Conservation (phyloP, 1,140 invertebrate species). For the Chlorops oryzae region DNA sequence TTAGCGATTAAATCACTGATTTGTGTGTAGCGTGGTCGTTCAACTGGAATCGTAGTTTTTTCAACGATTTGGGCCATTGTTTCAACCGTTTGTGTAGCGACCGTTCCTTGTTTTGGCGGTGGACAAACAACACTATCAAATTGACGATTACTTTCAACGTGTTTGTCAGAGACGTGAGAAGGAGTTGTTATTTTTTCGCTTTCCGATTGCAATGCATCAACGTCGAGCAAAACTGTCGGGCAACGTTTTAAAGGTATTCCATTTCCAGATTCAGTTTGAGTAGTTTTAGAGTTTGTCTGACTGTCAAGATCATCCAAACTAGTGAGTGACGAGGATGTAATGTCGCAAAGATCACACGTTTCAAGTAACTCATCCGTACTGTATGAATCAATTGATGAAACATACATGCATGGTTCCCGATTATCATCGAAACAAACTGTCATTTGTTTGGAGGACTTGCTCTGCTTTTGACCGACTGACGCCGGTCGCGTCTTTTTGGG, state of each 20-base stretch:
- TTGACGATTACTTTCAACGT: slow-evolving; percentile 33
- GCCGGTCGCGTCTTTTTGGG: too few species aligned
- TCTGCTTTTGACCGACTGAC: too few species aligned
- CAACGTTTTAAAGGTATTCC: slow-evolving; percentile 22
- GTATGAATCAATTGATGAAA: background rate
- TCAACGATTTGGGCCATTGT: too few species aligned
- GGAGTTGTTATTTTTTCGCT: slow-evolving; percentile 12
- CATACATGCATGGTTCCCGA: too few species aligned
- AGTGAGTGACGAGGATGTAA: slow-evolving; percentile 7
- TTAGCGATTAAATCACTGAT: slow-evolving; percentile 28
- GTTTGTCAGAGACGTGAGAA: slow-evolving; percentile 31
- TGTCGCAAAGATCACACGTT: background rate
- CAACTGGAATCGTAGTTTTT: background rate
- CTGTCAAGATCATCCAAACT: slow-evolving; percentile 3
- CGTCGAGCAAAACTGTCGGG: slow-evolving; percentile 30
- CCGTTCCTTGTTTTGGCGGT: background rate
- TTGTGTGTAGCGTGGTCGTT: slow-evolving; percentile 26
- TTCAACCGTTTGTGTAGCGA: too few species aligned
- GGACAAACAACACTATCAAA: slow-evolving; percentile 28
- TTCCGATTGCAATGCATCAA: slow-evolving; percentile 25
- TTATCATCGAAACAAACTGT: too few species aligned
- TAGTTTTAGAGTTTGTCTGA: background rate
- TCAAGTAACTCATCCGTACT: background rate
- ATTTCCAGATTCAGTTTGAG: background rate
- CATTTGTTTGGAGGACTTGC: too few species aligned